Percentiles rank a stretch among this genome's conserved stretches.
Evolutionary conservation across 2,113 vertebrate genomes (phyloP).

Genomic region (Callorhinus ursinus): DNA sequence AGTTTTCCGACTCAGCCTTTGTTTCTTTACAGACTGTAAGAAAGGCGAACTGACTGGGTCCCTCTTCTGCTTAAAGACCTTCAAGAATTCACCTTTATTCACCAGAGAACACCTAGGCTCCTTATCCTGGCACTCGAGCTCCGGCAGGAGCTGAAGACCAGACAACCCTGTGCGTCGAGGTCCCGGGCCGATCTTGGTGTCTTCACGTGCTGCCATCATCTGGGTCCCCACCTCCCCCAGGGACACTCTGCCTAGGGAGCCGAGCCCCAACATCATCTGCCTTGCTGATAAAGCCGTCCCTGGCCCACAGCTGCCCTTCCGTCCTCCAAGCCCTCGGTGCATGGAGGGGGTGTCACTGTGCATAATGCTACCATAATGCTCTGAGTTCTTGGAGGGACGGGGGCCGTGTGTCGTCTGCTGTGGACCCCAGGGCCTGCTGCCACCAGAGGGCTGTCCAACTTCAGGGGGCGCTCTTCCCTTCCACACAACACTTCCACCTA

Average conservation of each 20-base stretch:
- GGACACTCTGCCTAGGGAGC: not conserved
- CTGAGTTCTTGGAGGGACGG: not conserved
- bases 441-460: not conserved
- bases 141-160: not conserved
- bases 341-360: fast-evolving
- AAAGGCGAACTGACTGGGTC: not conserved
- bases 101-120: not conserved
- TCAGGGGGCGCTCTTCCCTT: not conserved
- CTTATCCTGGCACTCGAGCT: not conserved
- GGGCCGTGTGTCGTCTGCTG: not conserved
- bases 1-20: not conserved
- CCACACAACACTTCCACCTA: not conserved
- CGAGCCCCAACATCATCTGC: not conserved
- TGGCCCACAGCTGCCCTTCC: not conserved
- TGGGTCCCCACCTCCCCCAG: not conserved
- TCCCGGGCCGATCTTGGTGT: not conserved
- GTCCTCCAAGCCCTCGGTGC: not conserved
- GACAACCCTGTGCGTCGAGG: no score
- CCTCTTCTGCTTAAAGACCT: not conserved
- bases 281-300: not conserved
- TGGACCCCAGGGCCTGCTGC: not conserved
- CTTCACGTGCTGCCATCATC: not conserved
- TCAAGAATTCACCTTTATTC: not conserved
- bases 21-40: not conserved
- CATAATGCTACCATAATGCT: not conserved